Evolutionary conservation across 2,113 vertebrate species (phyloP).

Genomic region (Periophthalmus modestus): DNA sequence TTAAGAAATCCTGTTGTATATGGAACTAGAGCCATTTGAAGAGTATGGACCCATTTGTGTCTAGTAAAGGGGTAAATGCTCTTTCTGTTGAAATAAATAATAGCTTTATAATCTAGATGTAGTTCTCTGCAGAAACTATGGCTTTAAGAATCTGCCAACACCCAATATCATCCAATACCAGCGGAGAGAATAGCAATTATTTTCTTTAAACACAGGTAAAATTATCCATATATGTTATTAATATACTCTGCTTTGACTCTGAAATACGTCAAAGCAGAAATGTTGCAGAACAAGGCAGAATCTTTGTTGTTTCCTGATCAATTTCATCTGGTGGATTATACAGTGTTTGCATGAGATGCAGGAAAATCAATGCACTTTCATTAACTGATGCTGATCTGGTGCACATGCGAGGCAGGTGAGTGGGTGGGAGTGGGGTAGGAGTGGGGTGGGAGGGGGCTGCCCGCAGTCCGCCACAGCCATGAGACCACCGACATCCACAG

Average conservation of each 20-base stretch:
- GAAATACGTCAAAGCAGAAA: conserved; percentile 36
- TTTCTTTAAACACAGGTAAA: too few relatives aligned
- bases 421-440: neutral
- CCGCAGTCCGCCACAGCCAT: conserved; percentile 32
- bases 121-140: too few relatives aligned
- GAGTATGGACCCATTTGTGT: neutral
- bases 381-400: conserved; percentile 67
- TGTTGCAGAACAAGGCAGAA: conserved; percentile 30
- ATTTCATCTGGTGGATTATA: conserved; percentile 53
- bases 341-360: conserved; percentile 39
- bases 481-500: conserved; percentile 42
- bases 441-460: neutral
- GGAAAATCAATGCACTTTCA: conserved; percentile 74
- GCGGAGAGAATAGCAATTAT: too few relatives aligned
- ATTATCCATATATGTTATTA: too few relatives aligned
- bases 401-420: conserved; percentile 18
- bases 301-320: conserved; percentile 40
- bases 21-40: neutral
- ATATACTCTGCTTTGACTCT: too few relatives aligned
- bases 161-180: too few relatives aligned
- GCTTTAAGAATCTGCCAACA: too few relatives aligned
- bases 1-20: neutral
- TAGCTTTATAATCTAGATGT: too few relatives aligned
- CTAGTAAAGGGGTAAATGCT: neutral
- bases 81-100: neutral